phyloP scores from a whole-genome alignment of 2,113 vertebrate species.

The Albula goreensis region DNA sequence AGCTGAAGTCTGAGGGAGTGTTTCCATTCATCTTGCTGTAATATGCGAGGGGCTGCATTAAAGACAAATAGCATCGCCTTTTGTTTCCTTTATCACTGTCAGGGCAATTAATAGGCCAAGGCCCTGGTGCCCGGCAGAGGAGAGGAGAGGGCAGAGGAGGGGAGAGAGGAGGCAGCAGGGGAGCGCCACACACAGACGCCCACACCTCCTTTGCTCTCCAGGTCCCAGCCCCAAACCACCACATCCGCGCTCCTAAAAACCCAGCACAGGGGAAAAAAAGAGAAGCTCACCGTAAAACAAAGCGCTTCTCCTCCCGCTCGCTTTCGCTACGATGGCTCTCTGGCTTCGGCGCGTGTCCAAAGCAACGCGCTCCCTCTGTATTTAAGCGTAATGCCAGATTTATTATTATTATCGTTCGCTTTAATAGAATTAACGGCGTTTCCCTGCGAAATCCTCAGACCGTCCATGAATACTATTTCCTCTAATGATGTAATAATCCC shows the following conservation, averaged over 20 bases:
- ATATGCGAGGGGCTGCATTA: slow-evolving; percentile 70
- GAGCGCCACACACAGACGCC: not conserved
- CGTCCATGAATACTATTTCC: not conserved
- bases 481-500: not conserved
- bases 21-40: slow-evolving; percentile 72
- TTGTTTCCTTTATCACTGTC: slow-evolving; percentile 79
- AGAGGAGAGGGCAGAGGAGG: not conserved
- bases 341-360: not conserved
- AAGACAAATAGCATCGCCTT: slow-evolving; percentile 74
- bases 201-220: not conserved
- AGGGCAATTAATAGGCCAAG: slow-evolving; percentile 78
- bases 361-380: not conserved
- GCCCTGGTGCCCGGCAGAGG: slow-evolving; percentile 62
- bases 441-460: slow-evolving; percentile 1
- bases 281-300: not conserved
- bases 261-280: not conserved
- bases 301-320: not conserved
- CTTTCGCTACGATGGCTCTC: not conserved
- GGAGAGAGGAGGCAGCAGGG: not conserved
- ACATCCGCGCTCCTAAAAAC: too few species aligned
- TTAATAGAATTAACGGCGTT: not conserved
- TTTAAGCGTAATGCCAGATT: not conserved
- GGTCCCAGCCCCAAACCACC: slow-evolving; percentile 22
- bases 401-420: not conserved
- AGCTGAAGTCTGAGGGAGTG: slow-evolving; percentile 65